Base-by-base conservation (phyloP, 2,797 vertebrate species). In the Falco naumanni region DNA sequence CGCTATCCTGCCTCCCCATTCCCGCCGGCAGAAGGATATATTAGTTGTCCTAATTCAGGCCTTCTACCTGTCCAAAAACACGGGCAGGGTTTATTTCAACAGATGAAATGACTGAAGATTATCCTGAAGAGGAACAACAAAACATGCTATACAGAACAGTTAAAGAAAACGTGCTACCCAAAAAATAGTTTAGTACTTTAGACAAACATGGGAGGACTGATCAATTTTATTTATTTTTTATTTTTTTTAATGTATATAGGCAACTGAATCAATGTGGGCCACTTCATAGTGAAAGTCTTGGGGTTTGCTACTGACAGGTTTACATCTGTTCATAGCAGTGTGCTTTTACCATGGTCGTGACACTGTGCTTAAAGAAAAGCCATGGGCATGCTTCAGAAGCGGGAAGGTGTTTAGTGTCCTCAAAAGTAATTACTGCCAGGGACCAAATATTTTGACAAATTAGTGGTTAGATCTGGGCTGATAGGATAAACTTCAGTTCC, bases 341-440 rank as follows among this genome's bases (percentile, higher is more conserved):
- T 19, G 29, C 22, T 48, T 17, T 31, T 29, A 41, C 29, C 17
- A 15, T 1, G 5, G 72, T 7, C 24, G 5, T 0, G 50, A 15
- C 8, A 17, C 59, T 0, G 1, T 31, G 10, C 29, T 45, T 13
- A 4, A 24, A 25, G 37, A 45, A 39, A 28, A 83, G 56, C 1
- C 20, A 78, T 10, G 41, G 54, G n/a, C 31, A 20, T 2, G 24
- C 75, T 41, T 31, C 57, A 53, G 78, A 47, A 71, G 56, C 0
- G 16, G 77, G 70, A 39, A 51, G 22, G 34, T 75, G 31, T 18
- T 16, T 17, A 8, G 39, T 5, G 6, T 48, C 54, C 56, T 57
- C 53, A 3, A 21, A 21, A 21, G 31, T 45, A 77, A 51, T 28
- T 18, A 4, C 57, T 54, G 81, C 81, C 51, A 28, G 19, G 33